Evolutionary conservation across 2,888 invertebrate genomes (phyloP).

Genomic region (Lochmaea crataegi): DNA sequence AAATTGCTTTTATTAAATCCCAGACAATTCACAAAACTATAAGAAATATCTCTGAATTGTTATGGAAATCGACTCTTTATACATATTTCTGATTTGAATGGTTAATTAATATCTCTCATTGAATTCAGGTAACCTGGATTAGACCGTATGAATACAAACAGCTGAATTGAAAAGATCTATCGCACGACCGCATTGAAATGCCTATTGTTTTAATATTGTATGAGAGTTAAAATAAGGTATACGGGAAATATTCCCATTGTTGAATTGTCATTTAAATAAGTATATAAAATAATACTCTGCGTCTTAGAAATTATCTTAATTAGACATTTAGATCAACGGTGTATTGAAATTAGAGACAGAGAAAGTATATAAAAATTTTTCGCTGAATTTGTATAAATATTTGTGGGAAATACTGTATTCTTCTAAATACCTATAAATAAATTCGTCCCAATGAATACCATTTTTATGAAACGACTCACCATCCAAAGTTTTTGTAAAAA

Average conservation of each 20-base stretch:
- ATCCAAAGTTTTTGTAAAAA: no score
- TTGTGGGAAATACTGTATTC: no score
- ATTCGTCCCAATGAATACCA: no score
- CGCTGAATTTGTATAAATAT: no score
- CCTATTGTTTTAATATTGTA: constrained; percentile 3
- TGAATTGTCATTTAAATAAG: background rate
- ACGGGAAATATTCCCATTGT: background rate
- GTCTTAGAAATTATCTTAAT: background rate
- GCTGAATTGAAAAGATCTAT: background rate
- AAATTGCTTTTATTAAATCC: no score
- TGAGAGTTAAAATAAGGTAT: background rate
- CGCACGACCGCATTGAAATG: constrained; percentile 1
- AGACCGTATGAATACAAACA: background rate
- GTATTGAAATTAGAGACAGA: no score
- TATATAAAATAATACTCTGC: background rate
- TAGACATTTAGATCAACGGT: background rate
- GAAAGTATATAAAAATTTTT: no score
- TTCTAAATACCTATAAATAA: no score
- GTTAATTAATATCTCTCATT: background rate
- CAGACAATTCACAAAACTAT: background rate
- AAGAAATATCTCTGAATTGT: background rate
- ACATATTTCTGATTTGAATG: background rate
- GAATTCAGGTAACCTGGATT: constrained; percentile 1
- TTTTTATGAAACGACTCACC: no score
- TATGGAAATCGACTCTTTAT: background rate